Percentiles rank a stretch among this genome's conserved stretches.
Conservation (phyloP, 2,888 invertebrate genomes). For the Pristionchus mayeri region DNA sequence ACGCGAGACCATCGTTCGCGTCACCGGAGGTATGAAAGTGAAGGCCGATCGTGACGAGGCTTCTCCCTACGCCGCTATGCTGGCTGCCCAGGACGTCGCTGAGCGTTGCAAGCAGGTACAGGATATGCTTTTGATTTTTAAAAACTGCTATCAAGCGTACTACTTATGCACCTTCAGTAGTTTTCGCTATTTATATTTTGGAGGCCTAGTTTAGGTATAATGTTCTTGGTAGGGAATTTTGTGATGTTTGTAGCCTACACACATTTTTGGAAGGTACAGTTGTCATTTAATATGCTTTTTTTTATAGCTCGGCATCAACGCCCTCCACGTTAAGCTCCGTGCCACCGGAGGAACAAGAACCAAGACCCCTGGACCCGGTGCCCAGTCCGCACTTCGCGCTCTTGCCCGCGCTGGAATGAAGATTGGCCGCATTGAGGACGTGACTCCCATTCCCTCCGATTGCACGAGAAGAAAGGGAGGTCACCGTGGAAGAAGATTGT, state of each 20-base stretch:
- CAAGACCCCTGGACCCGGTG: constrained; percentile 86
- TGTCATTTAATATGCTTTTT: neutral
- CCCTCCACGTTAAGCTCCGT: constrained; percentile 96
- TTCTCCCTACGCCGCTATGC: constrained; percentile 99
- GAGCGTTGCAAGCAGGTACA: constrained; percentile 97
- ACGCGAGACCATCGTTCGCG: constrained; percentile 83
- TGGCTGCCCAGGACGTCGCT: constrained; percentile 99
- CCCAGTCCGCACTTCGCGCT: constrained; percentile 94
- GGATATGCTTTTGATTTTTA: too few species aligned
- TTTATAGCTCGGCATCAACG: constrained; percentile 87
- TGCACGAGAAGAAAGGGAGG: constrained; percentile 99
- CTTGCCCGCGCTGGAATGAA: constrained; percentile 99
- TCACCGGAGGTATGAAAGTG: constrained; percentile 96
- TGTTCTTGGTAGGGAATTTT: too few species aligned
- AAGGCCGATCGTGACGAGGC: constrained; percentile 99
- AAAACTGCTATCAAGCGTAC: too few species aligned
- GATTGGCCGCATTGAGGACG: constrained; percentile 97
- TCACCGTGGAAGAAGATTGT: constrained; percentile 98
- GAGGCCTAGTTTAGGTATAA: too few species aligned
- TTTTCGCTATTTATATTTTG: too few species aligned
- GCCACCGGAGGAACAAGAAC: constrained; percentile 89
- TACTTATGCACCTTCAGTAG: too few species aligned
- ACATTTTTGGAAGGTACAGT: neutral
- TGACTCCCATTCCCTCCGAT: constrained; percentile 99
- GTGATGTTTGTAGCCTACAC: neutral